Evolutionary conservation across 2,888 invertebrate genomes (phyloP).

Genomic region (Leptinotarsa peninsularis): DNA sequence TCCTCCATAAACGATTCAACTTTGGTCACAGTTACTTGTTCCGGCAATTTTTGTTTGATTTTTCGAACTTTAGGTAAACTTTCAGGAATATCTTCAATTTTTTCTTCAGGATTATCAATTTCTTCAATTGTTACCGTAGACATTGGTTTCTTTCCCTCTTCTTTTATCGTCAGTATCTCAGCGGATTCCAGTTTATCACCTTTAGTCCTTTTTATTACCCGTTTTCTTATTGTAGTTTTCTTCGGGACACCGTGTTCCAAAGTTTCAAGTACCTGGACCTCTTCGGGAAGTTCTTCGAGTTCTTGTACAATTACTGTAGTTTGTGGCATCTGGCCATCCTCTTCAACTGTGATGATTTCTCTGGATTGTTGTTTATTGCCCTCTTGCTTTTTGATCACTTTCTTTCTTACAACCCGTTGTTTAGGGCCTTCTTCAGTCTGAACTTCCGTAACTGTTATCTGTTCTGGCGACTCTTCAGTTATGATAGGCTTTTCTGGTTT

Average conservation of each 20-base stretch:
- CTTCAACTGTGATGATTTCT: conserved; percentile 57
- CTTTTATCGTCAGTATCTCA: conserved; percentile 62
- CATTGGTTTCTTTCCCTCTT: conserved; percentile 51
- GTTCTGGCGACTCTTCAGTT: conserved; percentile 60
- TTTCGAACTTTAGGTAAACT: conserved; percentile 56
- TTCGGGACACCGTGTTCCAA: conserved; percentile 49
- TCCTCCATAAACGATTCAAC: conserved; percentile 48
- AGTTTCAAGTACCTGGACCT: conserved; percentile 52
- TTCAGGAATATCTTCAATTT: conserved; percentile 53
- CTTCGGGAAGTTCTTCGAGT: conserved; percentile 54
- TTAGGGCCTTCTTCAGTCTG: conserved; percentile 44
- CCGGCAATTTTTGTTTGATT: conserved; percentile 47
- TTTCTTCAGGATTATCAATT: conserved; percentile 55
- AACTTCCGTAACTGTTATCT: conserved; percentile 43
- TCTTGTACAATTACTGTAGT: conserved; percentile 59
- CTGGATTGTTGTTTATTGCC: conserved; percentile 59
- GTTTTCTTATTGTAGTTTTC: conserved; percentile 52
- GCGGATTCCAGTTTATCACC: conserved; percentile 59
- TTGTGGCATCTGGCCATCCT: conserved; percentile 49
- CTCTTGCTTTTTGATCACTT: conserved; percentile 49
- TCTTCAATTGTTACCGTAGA: conserved; percentile 62
- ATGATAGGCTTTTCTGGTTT: conserved; percentile 41
- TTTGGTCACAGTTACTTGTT: conserved; percentile 35
- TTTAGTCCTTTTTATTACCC: conserved; percentile 64
- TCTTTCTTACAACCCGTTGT: conserved; percentile 51